Evolutionary conservation across 2,113 vertebrate species (phyloP).

Genomic region (Oreochromis niloticus): DNA sequence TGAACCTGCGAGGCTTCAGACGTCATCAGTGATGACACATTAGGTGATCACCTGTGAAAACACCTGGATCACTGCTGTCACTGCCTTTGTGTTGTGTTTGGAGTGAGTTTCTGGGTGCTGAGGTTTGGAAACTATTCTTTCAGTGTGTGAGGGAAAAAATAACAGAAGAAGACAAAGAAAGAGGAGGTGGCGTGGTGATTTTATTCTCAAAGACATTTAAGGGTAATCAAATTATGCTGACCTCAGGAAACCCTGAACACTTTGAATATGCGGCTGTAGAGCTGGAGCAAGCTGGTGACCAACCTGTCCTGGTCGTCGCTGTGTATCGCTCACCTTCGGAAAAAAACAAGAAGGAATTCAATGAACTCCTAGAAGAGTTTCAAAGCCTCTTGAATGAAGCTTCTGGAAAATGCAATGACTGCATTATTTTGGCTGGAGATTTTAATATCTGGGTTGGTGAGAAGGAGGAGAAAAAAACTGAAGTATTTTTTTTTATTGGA

Average conservation of each 20-base stretch:
- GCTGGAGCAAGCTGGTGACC: fast-evolving
- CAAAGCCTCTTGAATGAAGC: background rate
- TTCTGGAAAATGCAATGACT: background rate
- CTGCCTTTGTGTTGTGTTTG: no score
- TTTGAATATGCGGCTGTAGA: background rate
- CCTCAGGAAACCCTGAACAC: background rate
- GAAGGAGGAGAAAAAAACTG: fast-evolving
- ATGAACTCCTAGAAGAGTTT: fast-evolving
- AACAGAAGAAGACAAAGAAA: background rate
- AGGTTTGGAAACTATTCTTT: no score
- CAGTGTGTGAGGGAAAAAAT: background rate
- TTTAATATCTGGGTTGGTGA: background rate
- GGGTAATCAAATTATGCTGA: fast-evolving
- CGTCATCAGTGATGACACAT: background rate
- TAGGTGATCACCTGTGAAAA: background rate
- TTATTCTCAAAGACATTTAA: background rate
- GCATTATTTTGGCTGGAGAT: background rate
- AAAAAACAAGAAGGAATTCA: fast-evolving
- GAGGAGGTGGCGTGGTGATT: background rate
- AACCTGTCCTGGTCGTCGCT: background rate
- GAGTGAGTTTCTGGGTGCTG: no score
- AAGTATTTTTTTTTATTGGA: no score
- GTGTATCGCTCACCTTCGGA: fast-evolving
- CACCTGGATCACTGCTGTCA: no score
- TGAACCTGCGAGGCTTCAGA: background rate